These are phyloP conservation scores for Pogonomyrmex californicus DNA, from an alignment of 1,140 invertebrate genomes.

Conservation along the genomic window DNA sequence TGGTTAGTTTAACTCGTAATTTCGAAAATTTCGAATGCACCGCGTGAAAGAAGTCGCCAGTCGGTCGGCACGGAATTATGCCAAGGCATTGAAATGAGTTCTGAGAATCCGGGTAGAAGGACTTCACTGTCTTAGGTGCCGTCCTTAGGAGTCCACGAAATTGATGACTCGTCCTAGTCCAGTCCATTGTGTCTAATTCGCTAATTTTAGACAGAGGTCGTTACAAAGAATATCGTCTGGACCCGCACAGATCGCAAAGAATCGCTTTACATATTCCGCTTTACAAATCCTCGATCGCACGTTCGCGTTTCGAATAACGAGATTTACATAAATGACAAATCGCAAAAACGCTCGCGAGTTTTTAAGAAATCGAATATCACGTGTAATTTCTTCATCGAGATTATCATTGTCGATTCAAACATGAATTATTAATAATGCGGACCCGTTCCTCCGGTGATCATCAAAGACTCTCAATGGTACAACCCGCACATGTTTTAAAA, in stretches of 20 bases:
- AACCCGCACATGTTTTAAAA: constrained; percentile 8
- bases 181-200: constrained; percentile 54
- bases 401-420: constrained; percentile 46
- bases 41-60: constrained; percentile 51
- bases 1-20: constrained; percentile 9
- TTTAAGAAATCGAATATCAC: constrained; percentile 3
- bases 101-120: constrained; percentile 43
- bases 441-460: background rate
- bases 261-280: background rate
- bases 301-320: constrained; percentile 3
- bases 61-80: constrained; percentile 50
- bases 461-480: background rate
- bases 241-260: background rate
- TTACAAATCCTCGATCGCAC: background rate
- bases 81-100: constrained; percentile 59
- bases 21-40: constrained; percentile 54
- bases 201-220: constrained; percentile 57
- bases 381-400: constrained; percentile 5
- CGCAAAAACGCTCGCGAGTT: background rate
- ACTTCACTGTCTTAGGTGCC: constrained; percentile 56
- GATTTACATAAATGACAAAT: constrained; percentile 39
- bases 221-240: constrained; percentile 41
- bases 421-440: constrained; percentile 47
- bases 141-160: constrained; percentile 41
- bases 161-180: constrained; percentile 50